Conservation (phyloP, 2,113 vertebrate species). For the Periophthalmus modestus region DNA sequence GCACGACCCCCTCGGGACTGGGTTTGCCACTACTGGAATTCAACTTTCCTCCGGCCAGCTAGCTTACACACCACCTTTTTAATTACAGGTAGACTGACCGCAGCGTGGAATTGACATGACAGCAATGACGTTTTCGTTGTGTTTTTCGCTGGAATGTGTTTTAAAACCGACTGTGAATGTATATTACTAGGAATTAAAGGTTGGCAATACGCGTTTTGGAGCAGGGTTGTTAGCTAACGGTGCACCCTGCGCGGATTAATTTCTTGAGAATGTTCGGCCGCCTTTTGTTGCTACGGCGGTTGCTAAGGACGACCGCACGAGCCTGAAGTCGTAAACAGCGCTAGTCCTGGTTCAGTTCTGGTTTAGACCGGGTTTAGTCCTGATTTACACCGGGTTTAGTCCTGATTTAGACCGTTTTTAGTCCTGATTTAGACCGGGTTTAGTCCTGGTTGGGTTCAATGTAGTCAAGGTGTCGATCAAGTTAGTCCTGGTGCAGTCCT, state of each 20-base stretch:
- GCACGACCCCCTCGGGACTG: constrained; percentile 38
- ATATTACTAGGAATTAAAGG: too few relatives aligned
- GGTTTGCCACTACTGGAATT: constrained; percentile 38
- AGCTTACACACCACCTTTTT: constrained; percentile 21
- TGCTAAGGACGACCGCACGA: constrained; percentile 72
- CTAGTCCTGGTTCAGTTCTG: constrained; percentile 16
- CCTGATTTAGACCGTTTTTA: too few relatives aligned
- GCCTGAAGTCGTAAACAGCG: constrained; percentile 56
- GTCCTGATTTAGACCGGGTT: too few relatives aligned
- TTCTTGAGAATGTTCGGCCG: constrained; percentile 58
- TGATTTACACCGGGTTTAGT: neutral
- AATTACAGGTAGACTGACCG: constrained; percentile 6
- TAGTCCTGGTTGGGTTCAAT: too few relatives aligned
- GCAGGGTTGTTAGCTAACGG: constrained; percentile 22
- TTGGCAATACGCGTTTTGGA: constrained; percentile 19
- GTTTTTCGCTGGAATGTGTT: too few relatives aligned
- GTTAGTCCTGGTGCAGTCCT: too few relatives aligned
- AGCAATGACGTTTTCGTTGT: neutral
- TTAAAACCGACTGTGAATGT: neutral
- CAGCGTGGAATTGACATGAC: constrained; percentile 4
- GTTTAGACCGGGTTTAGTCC: neutral
- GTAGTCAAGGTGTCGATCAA: neutral
- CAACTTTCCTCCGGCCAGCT: constrained; percentile 50
- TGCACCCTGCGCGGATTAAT: constrained; percentile 60
- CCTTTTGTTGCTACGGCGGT: constrained; percentile 71